phyloP scores from a whole-genome alignment of 2,888 invertebrate genomes.

The Caenorhabditis doughertyi region DNA sequence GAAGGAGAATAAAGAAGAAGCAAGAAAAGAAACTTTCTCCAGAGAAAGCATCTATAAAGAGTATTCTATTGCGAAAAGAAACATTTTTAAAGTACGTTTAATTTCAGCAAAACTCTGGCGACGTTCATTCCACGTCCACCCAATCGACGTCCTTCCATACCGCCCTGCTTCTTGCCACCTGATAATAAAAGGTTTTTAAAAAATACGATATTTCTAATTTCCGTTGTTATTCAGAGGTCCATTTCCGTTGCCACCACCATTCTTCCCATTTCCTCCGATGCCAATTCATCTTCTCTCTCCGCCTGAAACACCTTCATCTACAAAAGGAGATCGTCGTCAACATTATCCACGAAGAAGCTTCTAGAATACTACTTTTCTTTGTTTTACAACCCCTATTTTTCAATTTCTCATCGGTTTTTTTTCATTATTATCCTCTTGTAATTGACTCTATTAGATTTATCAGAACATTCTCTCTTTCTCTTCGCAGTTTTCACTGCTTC shows the following conservation, averaged over 20 bases:
- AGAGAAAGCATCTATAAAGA: conserved; percentile 36
- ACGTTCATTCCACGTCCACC: conserved; percentile 28
- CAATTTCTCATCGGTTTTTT: neutral
- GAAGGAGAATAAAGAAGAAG: neutral
- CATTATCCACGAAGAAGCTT: neutral
- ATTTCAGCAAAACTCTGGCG: conserved; percentile 17
- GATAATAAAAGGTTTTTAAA: no score
- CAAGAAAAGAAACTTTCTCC: conserved; percentile 20
- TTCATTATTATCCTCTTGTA: neutral
- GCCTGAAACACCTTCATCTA: conserved; percentile 4
- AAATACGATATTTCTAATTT: no score
- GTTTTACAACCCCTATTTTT: neutral
- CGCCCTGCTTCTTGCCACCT: conserved; percentile 4
- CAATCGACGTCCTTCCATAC: conserved; percentile 2
- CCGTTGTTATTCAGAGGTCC: neutral
- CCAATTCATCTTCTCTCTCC: neutral
- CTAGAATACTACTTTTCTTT: neutral
- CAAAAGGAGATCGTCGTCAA: neutral
- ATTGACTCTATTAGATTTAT: neutral
- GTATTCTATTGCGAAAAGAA: neutral
- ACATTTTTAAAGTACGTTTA: neutral
- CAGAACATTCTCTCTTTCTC: neutral
- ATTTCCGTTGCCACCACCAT: neutral
- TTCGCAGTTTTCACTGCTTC: no score
- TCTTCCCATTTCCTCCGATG: no score